Evolutionary conservation across 2,113 vertebrate genomes (phyloP).

Genomic region (Chunga burmeisteri): DNA sequence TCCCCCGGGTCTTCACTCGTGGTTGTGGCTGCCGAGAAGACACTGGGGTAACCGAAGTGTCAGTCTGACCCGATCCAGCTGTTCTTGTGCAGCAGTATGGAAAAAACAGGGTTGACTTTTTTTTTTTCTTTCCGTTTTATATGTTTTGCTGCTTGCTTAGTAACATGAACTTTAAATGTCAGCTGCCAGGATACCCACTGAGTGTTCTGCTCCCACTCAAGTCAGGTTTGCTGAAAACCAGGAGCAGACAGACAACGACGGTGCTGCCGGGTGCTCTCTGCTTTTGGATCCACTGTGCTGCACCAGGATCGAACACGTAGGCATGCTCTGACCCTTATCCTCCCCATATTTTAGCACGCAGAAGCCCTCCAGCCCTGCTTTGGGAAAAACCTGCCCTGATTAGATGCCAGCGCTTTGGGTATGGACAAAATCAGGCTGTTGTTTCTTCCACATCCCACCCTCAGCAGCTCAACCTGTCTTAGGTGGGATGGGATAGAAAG

Average conservation of each 20-base stretch:
- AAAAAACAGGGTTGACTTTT: background rate
- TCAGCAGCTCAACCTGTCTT: background rate
- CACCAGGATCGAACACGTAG: rapidly evolving
- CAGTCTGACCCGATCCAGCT: background rate
- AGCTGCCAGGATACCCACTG: background rate
- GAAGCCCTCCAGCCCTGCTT: background rate
- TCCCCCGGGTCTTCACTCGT: background rate
- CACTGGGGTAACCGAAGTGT: background rate
- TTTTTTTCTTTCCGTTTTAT: background rate
- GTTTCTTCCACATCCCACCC: background rate
- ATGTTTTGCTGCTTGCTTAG: background rate
- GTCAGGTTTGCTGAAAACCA: background rate
- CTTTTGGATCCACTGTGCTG: background rate
- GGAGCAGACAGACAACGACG: background rate
- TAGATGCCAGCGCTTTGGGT: background rate
- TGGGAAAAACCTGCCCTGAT: background rate
- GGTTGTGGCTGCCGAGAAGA: background rate
- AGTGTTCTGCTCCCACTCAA: background rate
- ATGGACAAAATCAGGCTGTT: background rate
- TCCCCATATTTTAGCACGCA: background rate
- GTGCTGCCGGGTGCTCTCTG: background rate
- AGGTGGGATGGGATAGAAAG: background rate
- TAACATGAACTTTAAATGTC: slow-evolving; percentile 8
- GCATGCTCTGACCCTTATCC: background rate
- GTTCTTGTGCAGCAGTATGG: background rate